Evolutionary conservation across 2,888 invertebrate genomes (phyloP), one percentile per base, ranked within the genome.

Genomic region (Falcaria lacertinaria): DNA sequence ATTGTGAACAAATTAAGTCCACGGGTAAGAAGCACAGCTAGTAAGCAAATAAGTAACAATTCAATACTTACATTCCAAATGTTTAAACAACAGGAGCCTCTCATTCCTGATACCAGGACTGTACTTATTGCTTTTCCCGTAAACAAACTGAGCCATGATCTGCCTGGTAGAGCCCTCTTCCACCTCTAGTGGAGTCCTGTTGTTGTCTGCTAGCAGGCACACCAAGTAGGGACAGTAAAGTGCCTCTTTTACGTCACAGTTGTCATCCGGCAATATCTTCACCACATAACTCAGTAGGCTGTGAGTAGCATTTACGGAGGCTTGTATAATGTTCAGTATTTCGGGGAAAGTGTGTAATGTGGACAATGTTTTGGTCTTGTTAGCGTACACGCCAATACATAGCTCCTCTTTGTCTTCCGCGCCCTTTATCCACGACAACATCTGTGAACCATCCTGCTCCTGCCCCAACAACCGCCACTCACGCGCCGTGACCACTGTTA

Each of bases 391-490:
- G 0, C 94, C 94, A 48, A 94, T 90, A 44, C 80, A 78, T 32
- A 81, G 66, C 7, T 80, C 69, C 46, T 85, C 80, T 43, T 69
- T 71, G 11, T 52, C 62, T 19, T 66, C 62, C 17, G 58, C 63
- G 33, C 66, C 67, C 34, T 85, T 81, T 38, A 84, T 78, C 95
- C 95, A 96, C 17, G 93, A 92, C 25, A 95, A 89, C 19, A 96
- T 73, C 64, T 95, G 88, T 0, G 92, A 91, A 2, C 94, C 94
- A 74, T 95, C 93, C 74, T 93, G 93, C 69, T 96, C 96, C 76
- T 96, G 95, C 0, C 96, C 95, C 52, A 96, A 79, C 43, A 96
- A 86, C 45, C 95, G 92, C 95, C 95, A 95, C 87, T 95, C 94
- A 54, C 92, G 91, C 0, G 94, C 93, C 69, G 91, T 91, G 50